Base-by-base conservation (phyloP, 2,888 invertebrate genomes). In the Sarcophaga variegata region DNA sequence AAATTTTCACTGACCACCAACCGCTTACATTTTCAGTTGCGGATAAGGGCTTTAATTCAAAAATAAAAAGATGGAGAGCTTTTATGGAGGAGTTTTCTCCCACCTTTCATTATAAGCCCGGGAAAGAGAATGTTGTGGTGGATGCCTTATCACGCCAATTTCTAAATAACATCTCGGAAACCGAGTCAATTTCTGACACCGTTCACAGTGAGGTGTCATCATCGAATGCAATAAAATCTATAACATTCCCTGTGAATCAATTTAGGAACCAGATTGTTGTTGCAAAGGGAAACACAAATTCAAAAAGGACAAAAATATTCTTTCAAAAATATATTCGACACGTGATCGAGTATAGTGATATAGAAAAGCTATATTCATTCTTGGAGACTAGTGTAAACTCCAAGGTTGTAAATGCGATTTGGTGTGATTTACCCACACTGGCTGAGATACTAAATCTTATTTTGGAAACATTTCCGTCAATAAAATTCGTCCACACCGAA, bases 351-450 rank as follows among this genome's bases (percentile, higher is more conserved):
- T 59, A 71, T 20, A 69, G 37, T 37, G 6, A 37, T 37, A 37
- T 37, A 6, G 37, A 37, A 37, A 37, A 6, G 6, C 37, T 37
- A 37, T 37, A 37, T 37, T 6, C 37, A 6, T 37, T 22, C 14
- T 81, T 4, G 37, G 11, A 37, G 72, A 80, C 37, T 71, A 79
- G 10, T 17, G n/a, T 85, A 25, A 64, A 82, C 25, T 66, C 85
- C 70, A 49, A 47, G 11, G 66, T 59, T 59, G 69, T 59, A 22
- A 85, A 85, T 69, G 82, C 67, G 4, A 75, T 81, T 22, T 59
- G 59, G 27, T 85, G 85, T 17, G 71, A 82, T 63, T 47, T 64
- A 2, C 2, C 49, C 0, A 54, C 54, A 59, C 60, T 85, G 22
- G 78, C 47, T 5, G 59, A 77, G 45, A 54, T 85, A 60, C 85